Conservation (phyloP, 2,797 vertebrate genomes). For the Chloroceryle amazona region DNA sequence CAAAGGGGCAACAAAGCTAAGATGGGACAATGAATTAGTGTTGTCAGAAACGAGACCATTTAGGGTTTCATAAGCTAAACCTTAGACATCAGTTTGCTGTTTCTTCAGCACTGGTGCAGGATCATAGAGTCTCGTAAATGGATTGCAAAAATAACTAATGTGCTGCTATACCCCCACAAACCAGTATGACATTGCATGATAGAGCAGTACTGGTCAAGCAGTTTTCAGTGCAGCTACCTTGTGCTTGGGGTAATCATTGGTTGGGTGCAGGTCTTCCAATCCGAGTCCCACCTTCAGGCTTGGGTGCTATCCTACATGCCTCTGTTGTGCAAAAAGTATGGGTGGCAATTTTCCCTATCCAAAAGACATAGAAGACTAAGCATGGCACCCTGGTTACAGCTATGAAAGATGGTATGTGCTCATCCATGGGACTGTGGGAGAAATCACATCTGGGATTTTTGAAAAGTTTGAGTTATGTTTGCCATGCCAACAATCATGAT, state of each 20-base stretch:
- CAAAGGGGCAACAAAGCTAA: neutral
- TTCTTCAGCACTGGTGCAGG: neutral
- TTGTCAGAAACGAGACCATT: neutral
- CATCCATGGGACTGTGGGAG: neutral
- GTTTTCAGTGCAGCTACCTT: neutral
- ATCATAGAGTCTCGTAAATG: neutral
- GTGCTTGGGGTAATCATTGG: neutral
- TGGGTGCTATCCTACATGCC: neutral
- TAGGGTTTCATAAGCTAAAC: neutral
- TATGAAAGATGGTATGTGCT: neutral
- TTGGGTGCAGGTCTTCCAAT: neutral
- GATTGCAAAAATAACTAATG: neutral
- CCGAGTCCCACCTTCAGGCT: neutral
- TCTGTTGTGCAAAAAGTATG: neutral
- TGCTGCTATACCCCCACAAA: neutral
- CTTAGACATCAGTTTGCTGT: neutral
- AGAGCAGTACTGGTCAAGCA: neutral
- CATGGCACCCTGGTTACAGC: neutral
- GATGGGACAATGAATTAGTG: neutral
- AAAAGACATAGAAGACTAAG: neutral
- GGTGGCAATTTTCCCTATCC: neutral
- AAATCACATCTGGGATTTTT: neutral
- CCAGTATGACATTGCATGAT: rapidly evolving
- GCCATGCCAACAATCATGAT: neutral
- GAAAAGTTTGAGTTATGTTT: neutral